These are phyloP conservation scores for Spicauda simplicius DNA, from an alignment of 2,888 invertebrate genomes.

Conservation along the genomic window DNA sequence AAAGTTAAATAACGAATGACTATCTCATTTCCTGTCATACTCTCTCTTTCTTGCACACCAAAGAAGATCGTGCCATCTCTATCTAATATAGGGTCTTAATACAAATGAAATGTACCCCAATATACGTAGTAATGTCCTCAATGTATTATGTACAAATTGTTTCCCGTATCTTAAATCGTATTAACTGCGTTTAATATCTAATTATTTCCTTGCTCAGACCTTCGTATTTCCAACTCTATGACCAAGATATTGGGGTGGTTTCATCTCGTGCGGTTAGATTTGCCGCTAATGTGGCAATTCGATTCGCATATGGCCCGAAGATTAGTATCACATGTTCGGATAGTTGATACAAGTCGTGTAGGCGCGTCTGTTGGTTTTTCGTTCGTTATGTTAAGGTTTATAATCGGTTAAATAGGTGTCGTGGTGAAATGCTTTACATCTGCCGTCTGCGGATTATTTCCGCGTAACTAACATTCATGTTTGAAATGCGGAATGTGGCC, in stretches of 20 bases:
- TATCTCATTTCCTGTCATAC: neutral
- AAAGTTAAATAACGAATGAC: neutral
- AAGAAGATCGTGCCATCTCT: neutral
- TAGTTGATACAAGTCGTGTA: neutral
- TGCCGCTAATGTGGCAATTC: constrained; percentile 49
- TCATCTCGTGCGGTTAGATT: constrained; percentile 29
- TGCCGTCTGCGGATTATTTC: constrained; percentile 28
- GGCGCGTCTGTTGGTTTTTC: neutral
- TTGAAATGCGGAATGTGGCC: constrained; percentile 15
- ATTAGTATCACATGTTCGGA: constrained; percentile 49
- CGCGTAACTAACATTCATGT: constrained; percentile 32
- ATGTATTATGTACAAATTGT: constrained; percentile 42
- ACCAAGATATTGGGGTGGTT: constrained; percentile 19
- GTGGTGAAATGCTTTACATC: neutral
- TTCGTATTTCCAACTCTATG: constrained; percentile 33
- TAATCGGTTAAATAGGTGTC: neutral
- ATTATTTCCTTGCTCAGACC: constrained; percentile 44
- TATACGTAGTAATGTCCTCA: constrained; percentile 15
- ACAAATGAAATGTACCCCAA: constrained; percentile 17
- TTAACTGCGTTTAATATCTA: constrained; percentile 49
- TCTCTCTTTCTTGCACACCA: neutral
- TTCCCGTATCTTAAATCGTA: constrained; percentile 43
- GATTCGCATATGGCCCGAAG: constrained; percentile 51
- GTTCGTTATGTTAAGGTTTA: neutral
- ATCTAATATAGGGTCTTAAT: constrained; percentile 17